phyloP scores from a whole-genome alignment of 2,797 vertebrate genomes.

The Ciconia nigra region DNA sequence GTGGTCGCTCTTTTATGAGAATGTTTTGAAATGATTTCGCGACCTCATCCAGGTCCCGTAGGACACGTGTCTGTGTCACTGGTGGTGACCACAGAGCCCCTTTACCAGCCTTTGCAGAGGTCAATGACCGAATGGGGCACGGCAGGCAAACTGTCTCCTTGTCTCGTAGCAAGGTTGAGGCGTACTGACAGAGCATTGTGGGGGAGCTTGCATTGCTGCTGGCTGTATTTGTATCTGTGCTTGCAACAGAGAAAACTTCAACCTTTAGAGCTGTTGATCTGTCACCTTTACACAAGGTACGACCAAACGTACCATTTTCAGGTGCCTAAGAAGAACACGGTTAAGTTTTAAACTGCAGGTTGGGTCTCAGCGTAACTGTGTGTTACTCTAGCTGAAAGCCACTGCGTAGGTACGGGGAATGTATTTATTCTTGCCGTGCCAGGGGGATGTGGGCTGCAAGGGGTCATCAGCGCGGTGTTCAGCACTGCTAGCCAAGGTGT shows the following conservation, averaged over 20 bases:
- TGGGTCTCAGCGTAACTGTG: background rate
- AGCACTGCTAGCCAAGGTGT: background rate
- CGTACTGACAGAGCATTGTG: background rate
- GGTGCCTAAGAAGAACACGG: background rate
- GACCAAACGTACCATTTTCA: background rate
- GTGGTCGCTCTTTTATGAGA: background rate
- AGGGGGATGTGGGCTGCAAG: background rate
- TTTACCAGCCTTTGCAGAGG: background rate
- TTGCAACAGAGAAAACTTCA: background rate
- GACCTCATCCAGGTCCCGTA: background rate
- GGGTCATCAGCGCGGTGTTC: background rate
- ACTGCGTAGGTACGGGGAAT: background rate
- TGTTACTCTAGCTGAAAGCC: background rate
- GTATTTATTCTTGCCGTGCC: background rate
- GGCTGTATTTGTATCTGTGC: background rate
- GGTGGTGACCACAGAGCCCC: background rate
- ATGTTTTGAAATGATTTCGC: background rate
- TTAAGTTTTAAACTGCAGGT: background rate
- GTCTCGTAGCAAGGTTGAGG: background rate
- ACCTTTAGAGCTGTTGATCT: background rate
- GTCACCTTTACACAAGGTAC: background rate
- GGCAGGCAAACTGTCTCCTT: background rate
- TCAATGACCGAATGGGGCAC: background rate
- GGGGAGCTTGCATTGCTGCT: slow-evolving; percentile 18
- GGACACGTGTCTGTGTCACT: background rate